phyloP scores from a whole-genome alignment of 1,140 invertebrate species.

The Melitaea cinxia region DNA sequence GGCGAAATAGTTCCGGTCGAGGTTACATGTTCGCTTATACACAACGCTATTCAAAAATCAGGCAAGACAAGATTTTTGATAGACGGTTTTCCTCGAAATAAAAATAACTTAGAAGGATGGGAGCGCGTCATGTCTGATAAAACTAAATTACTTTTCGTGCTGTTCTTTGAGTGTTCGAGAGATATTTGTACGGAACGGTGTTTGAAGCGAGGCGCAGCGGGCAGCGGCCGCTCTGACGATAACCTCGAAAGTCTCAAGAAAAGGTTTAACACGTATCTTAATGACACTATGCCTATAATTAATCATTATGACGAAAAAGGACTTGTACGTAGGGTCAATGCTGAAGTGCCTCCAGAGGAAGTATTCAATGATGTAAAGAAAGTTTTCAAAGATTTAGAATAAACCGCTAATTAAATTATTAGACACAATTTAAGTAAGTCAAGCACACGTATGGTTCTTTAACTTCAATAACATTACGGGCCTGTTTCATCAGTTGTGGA shows the following conservation, averaged over 20 bases:
- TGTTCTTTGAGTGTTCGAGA: conserved; percentile 96
- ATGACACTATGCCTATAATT: conserved; percentile 97
- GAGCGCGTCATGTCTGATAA: conserved; percentile 92
- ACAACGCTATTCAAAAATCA: conserved; percentile 90
- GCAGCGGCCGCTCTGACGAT: conserved; percentile 97
- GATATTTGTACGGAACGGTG: conserved; percentile 93
- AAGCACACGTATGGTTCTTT: conserved; percentile 12
- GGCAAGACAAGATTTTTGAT: conserved; percentile 94
- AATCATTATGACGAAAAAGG: conserved; percentile 89
- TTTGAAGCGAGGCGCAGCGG: conserved; percentile 91
- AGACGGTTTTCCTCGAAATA: conserved; percentile 99
- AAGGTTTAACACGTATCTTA: conserved; percentile 94
- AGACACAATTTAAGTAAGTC: conserved; percentile 11
- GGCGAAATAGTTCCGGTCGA: conserved; percentile 99
- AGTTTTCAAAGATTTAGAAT: conserved; percentile 49
- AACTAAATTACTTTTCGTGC: conserved; percentile 92
- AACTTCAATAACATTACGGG: conserved; percentile 5
- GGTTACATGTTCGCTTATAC: conserved; percentile 97
- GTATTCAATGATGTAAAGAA: conserved; percentile 86
- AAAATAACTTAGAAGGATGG: conserved; percentile 99
- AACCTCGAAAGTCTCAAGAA: conserved; percentile 96
- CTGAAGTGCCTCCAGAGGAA: conserved; percentile 84
- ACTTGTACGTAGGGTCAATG: conserved; percentile 91
- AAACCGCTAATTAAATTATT: conserved; percentile 50
- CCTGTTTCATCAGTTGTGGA: no score